Evolutionary conservation across 2,888 invertebrate genomes (phyloP).

Genomic region (Phengaris alcon): DNA sequence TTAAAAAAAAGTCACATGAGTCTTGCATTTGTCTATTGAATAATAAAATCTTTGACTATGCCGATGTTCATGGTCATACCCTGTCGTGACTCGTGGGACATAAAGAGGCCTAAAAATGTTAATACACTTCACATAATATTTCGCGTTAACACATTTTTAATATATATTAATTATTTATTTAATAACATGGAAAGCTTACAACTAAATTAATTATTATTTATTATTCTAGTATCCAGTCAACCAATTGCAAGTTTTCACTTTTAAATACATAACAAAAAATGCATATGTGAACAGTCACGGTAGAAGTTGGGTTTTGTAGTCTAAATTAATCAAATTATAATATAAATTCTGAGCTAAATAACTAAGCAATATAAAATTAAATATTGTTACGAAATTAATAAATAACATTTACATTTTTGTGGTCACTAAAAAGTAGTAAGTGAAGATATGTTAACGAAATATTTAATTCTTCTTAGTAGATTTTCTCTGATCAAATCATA

Average conservation of each 20-base stretch:
- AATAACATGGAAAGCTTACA: no score
- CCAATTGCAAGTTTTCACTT: no score
- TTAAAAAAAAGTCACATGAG: background rate
- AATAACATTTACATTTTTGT: background rate
- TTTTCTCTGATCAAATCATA: background rate
- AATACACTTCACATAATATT: background rate
- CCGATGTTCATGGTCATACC: background rate
- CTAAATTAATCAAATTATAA: background rate
- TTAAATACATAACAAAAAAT: no score
- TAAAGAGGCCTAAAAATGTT: background rate
- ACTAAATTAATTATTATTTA: no score
- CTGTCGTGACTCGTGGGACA: background rate
- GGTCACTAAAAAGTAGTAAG: background rate
- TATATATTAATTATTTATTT: background rate
- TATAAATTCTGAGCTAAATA: background rate
- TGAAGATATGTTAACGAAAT: background rate
- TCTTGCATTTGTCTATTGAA: background rate
- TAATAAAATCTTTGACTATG: background rate
- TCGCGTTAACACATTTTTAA: background rate
- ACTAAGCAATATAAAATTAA: constrained; percentile 3
- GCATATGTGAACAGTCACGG: no score
- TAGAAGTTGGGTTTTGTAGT: no score
- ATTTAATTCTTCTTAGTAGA: background rate
- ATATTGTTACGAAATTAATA: background rate
- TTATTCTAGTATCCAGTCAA: no score